Percentiles rank a stretch among this genome's conserved stretches.
Evolutionary conservation across 2,888 invertebrate species (phyloP).

Genomic region (Nasonia oneida): DNA sequence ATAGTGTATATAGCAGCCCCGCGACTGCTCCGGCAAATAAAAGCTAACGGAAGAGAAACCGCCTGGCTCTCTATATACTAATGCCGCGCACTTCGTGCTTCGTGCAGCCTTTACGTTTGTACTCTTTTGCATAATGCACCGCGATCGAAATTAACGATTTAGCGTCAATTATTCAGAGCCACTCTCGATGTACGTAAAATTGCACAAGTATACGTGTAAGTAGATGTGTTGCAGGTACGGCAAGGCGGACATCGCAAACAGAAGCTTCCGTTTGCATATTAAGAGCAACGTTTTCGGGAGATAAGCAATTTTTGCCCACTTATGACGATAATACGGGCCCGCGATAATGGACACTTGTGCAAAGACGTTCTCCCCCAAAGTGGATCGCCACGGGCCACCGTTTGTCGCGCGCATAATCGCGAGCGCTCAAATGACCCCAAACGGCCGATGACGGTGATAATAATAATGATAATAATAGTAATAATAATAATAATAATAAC

Average conservation of each 20-base stretch:
- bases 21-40: constrained; percentile 43
- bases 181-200: background rate
- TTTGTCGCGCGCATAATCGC: background rate
- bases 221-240: background rate
- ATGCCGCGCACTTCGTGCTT: background rate
- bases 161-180: background rate
- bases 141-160: constrained; percentile 34
- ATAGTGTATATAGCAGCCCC: background rate
- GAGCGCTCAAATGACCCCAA: background rate
- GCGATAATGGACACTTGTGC: no score
- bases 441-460: background rate
- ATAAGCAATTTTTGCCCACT: background rate
- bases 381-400: no score
- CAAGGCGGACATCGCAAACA: background rate
- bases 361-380: background rate
- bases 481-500: no score
- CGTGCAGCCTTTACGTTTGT: background rate
- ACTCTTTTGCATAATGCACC: constrained; percentile 39
- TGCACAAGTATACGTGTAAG: background rate
- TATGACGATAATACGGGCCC: background rate
- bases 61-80: background rate
- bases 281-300: no score
- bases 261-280: background rate
- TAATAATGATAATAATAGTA: background rate
- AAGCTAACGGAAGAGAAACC: constrained; percentile 40